Conservation (phyloP, 2,888 invertebrate genomes). For the Sepioteuthis lessoniana region DNA sequence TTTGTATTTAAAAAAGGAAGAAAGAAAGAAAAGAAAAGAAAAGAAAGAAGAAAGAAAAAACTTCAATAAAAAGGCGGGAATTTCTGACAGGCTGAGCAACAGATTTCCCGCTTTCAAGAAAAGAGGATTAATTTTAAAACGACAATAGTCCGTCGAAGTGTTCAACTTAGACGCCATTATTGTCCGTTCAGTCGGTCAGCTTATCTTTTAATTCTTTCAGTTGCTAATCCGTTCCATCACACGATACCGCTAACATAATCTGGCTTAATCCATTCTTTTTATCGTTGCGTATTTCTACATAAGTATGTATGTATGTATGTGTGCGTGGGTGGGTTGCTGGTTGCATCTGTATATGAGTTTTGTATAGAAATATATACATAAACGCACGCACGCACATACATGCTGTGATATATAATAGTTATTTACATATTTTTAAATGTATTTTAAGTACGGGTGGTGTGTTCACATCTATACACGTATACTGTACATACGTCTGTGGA, state of each 20-base stretch:
- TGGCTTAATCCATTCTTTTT: neutral
- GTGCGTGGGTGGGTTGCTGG: too few relatives aligned
- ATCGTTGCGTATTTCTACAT: neutral
- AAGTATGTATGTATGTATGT: neutral
- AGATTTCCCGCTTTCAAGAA: neutral
- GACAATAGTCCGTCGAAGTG: slow-evolving; percentile 9
- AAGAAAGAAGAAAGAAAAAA: neutral
- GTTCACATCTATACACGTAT: too few relatives aligned
- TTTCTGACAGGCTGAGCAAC: neutral
- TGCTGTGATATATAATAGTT: too few relatives aligned
- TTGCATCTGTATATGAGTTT: neutral
- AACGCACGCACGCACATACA: neutral
- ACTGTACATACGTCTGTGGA: too few relatives aligned
- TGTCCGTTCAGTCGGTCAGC: slow-evolving; percentile 33
- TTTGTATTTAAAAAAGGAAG: neutral
- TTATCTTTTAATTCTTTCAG: neutral
- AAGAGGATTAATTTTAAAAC: neutral
- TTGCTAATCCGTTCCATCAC: neutral
- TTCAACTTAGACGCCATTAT: neutral
- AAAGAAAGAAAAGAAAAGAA: too few relatives aligned
- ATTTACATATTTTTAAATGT: too few relatives aligned
- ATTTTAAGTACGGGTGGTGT: too few relatives aligned
- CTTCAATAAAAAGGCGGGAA: neutral
- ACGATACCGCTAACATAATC: neutral
- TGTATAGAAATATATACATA: neutral